Conservation (phyloP, 2,888 invertebrate species). For the Oscheius sp. region DNA sequence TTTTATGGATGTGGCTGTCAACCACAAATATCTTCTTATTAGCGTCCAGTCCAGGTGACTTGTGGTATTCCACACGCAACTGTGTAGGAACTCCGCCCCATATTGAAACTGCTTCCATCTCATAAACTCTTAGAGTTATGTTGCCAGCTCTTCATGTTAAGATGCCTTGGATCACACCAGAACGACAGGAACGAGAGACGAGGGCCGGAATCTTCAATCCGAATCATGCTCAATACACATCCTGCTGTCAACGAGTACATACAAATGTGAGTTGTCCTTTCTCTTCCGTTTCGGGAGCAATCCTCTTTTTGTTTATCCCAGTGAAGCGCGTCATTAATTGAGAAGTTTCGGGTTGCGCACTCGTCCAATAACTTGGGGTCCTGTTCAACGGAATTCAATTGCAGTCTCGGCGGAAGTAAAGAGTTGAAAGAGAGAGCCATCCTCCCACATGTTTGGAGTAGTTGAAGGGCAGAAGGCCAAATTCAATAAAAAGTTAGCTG, state of each 20-base stretch:
- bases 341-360: slow-evolving; percentile 35
- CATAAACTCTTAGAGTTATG: not conserved
- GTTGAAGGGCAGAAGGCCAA: slow-evolving; percentile 3
- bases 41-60: slow-evolving; percentile 18
- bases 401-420: slow-evolving; percentile 5
- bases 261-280: slow-evolving; percentile 45
- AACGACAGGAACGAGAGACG: slow-evolving; percentile 8
- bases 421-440: not conserved
- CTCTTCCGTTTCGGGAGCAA: not conserved
- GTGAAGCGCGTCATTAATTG: slow-evolving; percentile 26
- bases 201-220: slow-evolving; percentile 57
- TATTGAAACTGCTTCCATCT: not conserved
- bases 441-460: slow-evolving; percentile 4
- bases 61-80: slow-evolving; percentile 20
- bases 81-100: slow-evolving; percentile 7
- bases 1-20: slow-evolving; percentile 14
- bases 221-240: slow-evolving; percentile 55
- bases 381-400: slow-evolving; percentile 24
- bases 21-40: not conserved
- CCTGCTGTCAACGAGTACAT: slow-evolving; percentile 59
- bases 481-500: slow-evolving; percentile 17
- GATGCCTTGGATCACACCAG: slow-evolving; percentile 26
- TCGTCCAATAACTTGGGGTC: slow-evolving; percentile 27
- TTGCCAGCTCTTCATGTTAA: slow-evolving; percentile 18
- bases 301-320: slow-evolving; percentile 17